Conservation (phyloP, 2,888 invertebrate species). For the Parnassius glacialis region DNA sequence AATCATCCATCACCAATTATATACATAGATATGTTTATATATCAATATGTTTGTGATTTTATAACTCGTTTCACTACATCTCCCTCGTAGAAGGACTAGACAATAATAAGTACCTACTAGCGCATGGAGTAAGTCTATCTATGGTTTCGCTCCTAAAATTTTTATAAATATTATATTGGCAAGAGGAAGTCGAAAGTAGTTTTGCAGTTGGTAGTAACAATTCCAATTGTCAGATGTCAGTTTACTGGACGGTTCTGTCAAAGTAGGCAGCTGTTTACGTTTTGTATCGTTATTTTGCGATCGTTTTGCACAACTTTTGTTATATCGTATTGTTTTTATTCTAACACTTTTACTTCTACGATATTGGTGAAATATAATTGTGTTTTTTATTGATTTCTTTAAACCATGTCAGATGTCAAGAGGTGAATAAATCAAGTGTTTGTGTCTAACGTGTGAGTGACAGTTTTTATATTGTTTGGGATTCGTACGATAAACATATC, state of each 20-base stretch:
- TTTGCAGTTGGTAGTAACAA: constrained; percentile 62
- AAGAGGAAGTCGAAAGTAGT: constrained; percentile 61
- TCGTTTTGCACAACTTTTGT: constrained; percentile 75
- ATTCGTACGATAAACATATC: constrained; percentile 74
- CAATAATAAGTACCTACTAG: too few relatives aligned
- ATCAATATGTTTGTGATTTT: too few relatives aligned
- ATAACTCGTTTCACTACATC: too few relatives aligned
- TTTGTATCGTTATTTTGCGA: constrained; percentile 78
- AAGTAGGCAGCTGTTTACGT: constrained; percentile 79
- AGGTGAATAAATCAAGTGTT: constrained; percentile 74
- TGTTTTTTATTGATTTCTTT: constrained; percentile 52
- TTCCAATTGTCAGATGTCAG: constrained; percentile 49
- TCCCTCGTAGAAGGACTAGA: too few relatives aligned
- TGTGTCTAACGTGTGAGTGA: constrained; percentile 74
- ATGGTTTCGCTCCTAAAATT: constrained; percentile 16
- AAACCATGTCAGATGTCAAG: constrained; percentile 78
- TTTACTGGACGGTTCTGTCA: constrained; percentile 74
- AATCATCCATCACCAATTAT: too few relatives aligned
- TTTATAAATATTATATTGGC: constrained; percentile 41
- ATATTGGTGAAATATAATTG: constrained; percentile 61
- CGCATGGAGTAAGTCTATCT: too few relatives aligned
- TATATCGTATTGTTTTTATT: constrained; percentile 74
- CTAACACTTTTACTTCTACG: constrained; percentile 59
- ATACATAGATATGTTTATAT: too few relatives aligned
- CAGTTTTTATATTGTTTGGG: constrained; percentile 77